phyloP scores from a whole-genome alignment of 2,797 vertebrate species.

The Xyrichtys novacula region DNA sequence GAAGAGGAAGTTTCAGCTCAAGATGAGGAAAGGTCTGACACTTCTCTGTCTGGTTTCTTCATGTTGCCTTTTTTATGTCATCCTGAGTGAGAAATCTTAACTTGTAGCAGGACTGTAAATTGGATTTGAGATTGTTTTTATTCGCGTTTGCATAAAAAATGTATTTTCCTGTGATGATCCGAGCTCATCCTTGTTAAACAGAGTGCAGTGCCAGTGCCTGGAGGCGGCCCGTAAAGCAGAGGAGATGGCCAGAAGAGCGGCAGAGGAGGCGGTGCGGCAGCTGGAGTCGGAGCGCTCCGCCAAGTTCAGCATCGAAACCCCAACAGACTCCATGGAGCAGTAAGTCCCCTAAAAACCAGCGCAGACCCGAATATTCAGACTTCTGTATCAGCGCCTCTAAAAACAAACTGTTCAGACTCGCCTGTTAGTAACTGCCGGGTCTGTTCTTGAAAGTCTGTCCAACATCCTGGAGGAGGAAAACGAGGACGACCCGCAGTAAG shows the following conservation, averaged over 20 bases:
- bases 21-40: slow-evolving; percentile 78
- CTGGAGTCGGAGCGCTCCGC: slow-evolving; percentile 73
- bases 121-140: no score
- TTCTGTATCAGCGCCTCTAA: no score
- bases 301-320: slow-evolving; percentile 62
- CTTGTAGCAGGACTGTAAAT: no score
- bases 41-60: not conserved
- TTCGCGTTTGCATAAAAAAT: no score
- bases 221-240: slow-evolving; percentile 77
- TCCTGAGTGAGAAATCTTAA: not conserved
- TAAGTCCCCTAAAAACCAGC: slow-evolving; percentile 54
- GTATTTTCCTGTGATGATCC: no score
- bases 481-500: slow-evolving; percentile 87
- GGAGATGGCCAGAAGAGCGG: slow-evolving; percentile 79
- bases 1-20: slow-evolving; percentile 52
- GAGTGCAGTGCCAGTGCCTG: slow-evolving; percentile 74
- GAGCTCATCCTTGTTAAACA: slow-evolving; percentile 28
- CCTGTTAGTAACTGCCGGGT: slow-evolving; percentile 18
- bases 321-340: slow-evolving; percentile 75
- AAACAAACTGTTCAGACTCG: no score
- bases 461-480: slow-evolving; percentile 87
- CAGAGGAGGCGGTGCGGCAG: slow-evolving; percentile 73
- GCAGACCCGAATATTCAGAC: not conserved
- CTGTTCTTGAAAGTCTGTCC: slow-evolving; percentile 78
- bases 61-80: no score